Conservation (phyloP, 2,113 vertebrate genomes). For the Equus przewalskii region DNA sequence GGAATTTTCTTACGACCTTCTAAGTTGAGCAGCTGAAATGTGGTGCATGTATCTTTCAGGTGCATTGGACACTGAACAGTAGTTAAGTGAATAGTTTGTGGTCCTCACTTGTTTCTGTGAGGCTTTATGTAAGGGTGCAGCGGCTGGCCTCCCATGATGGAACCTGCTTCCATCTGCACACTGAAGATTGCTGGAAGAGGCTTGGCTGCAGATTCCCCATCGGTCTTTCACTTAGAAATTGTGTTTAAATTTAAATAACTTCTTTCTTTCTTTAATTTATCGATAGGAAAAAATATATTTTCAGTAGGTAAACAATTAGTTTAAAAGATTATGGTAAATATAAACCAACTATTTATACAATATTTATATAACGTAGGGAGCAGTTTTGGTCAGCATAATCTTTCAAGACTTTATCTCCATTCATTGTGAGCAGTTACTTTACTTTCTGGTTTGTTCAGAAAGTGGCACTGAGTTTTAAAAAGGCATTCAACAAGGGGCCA, state of each 20-base stretch:
- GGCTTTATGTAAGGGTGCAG: slow-evolving; percentile 60
- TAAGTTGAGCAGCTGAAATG: neutral
- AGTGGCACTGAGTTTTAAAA: neutral
- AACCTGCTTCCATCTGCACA: neutral
- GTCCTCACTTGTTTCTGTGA: slow-evolving; percentile 21
- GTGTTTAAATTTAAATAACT: slow-evolving; percentile 22
- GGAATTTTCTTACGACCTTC: slow-evolving; percentile 14
- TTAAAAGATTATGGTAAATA: slow-evolving; percentile 6
- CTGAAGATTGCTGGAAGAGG: neutral
- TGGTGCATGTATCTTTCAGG: neutral
- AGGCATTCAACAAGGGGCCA: neutral
- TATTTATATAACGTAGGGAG: neutral
- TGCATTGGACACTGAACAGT: neutral
- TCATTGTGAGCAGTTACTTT: neutral
- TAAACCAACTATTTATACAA: neutral
- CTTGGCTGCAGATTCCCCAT: neutral
- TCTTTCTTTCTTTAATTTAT: neutral
- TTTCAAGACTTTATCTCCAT: neutral
- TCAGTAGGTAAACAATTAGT: slow-evolving; percentile 41
- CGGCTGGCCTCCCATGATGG: neutral
- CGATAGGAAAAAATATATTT: neutral
- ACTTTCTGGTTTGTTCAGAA: slow-evolving; percentile 49
- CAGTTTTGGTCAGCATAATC: neutral
- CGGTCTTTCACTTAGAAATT: slow-evolving; percentile 43
- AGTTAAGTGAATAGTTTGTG: neutral